Conservation (phyloP, 2,888 invertebrate species). For the Habrosyne pyritoides region DNA sequence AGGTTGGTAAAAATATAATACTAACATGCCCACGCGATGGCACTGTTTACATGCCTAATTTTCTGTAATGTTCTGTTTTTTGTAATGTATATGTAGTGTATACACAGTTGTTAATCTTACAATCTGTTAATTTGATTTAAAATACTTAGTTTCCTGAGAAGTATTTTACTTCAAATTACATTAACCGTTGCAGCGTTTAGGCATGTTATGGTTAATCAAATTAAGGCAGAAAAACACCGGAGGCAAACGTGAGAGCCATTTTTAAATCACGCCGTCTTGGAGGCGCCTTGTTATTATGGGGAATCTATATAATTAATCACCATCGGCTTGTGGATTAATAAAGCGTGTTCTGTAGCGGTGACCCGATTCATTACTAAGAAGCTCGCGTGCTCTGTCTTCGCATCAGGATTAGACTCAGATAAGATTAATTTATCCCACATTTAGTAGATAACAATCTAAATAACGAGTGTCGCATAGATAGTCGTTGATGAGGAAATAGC, state of each 20-base stretch:
- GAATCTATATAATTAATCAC: conserved; percentile 3
- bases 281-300: conserved; percentile 22
- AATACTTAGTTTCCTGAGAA: not conserved
- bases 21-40: no score
- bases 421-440: conserved; percentile 37
- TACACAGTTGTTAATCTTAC: not conserved
- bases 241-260: not conserved
- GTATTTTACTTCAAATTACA: conserved; percentile 6
- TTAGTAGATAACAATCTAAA: conserved; percentile 37
- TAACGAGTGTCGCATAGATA: conserved; percentile 44
- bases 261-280: conserved; percentile 9
- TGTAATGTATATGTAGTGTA: no score
- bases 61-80: no score
- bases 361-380: conserved; percentile 10
- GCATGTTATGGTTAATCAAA: not conserved
- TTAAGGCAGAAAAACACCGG: not conserved
- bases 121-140: not conserved
- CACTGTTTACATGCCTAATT: no score
- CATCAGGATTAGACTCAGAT: conserved; percentile 19
- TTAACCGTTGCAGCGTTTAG: conserved; percentile 1
- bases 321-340: not conserved
- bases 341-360: conserved; percentile 6
- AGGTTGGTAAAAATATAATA: not conserved
- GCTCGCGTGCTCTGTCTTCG: conserved; percentile 19
- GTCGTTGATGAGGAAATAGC: conserved; percentile 38